These are phyloP conservation scores for Phortica variegata DNA, from an alignment of 1,140 invertebrate genomes.

Conservation along the genomic window DNA sequence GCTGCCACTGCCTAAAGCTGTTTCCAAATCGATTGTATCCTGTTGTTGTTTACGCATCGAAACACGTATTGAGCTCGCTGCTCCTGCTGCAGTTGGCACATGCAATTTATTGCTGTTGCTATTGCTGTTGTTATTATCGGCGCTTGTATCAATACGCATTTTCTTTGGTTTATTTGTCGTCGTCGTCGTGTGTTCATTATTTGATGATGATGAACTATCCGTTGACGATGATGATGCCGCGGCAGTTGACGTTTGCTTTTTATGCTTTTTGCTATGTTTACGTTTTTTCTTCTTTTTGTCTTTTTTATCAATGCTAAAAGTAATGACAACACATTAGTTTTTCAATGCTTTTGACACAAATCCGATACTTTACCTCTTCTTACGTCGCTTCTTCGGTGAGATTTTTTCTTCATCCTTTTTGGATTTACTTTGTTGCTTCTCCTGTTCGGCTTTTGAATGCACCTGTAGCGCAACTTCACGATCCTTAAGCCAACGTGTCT, in stretches of 20 bases:
- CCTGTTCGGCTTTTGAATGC: constrained; percentile 56
- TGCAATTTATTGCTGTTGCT: constrained; percentile 59
- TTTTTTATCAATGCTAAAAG: constrained; percentile 2
- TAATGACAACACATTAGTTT: background rate
- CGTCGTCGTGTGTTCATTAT: constrained; percentile 58
- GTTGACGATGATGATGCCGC: constrained; percentile 38
- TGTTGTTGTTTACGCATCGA: constrained; percentile 66
- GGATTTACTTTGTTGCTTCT: constrained; percentile 34
- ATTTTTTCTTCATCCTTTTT: constrained; percentile 55
- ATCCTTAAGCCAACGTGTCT: constrained; percentile 79
- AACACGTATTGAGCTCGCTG: constrained; percentile 66
- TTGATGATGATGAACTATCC: constrained; percentile 44
- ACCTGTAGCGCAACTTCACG: constrained; percentile 70
- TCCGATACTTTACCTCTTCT: constrained; percentile 31
- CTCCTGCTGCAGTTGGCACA: background rate
- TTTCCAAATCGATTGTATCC: constrained; percentile 18
- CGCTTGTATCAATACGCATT: constrained; percentile 11
- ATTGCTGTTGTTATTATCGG: constrained; percentile 20
- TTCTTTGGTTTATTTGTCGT: constrained; percentile 57
- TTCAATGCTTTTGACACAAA: background rate
- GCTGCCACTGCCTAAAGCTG: background rate
- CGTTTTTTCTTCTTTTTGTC: constrained; percentile 63
- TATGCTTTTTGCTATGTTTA: constrained; percentile 63
- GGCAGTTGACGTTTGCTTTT: constrained; percentile 55
- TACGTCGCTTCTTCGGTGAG: constrained; percentile 43